Evolutionary conservation across 2,888 invertebrate genomes (phyloP), one percentile per base, ranked within the genome.

Genomic region (Leptarthrus brevirostris): DNA sequence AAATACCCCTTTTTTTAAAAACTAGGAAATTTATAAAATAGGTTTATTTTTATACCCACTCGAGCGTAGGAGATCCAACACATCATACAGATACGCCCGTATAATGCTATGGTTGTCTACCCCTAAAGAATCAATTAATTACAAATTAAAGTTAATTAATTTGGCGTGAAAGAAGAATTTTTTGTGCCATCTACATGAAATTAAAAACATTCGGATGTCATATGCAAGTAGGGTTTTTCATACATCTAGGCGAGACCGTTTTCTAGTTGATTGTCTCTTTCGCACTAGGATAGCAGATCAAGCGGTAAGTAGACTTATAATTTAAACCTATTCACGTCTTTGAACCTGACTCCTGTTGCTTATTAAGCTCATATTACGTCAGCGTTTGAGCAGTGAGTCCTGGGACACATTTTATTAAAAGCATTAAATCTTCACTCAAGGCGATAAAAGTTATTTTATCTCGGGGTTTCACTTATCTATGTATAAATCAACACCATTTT

Each of bases 331-430:
- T 69, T 69, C 69, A 69, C 36, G 69, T 69, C 40, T 69, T 20
- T 30, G 24, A 14, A 47, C n/a, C 52, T 52, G 69, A 52, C 69
- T 69, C 69, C 52, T 69, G 34, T 69, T 69, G 69, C 69, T 69
- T 69, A 34, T 52, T 69, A 52, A 69, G 36, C 18, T 69, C 34
- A 52, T 52, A 52, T 69, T 52, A 69, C 69, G 69, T 47, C 66
- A 66, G 69, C 52, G 36, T 2, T n/a, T 26, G 69, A 69, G 69
- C 30, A 26, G 30, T 14, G 40, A 20, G 69, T 49, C 52, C 69
- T 47, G 52, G 69, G 69, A 52, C 52, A 52, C 69, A 69, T 52
- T 69, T 69, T 69, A 69, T 69, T 69, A 69, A 69, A 69, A 69
- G 52, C 52, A 69, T 69, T 52, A 69, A 69, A 69, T 69, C 69